Conservation (phyloP, 2,888 invertebrate species). For the Hemaris fuciformis region DNA sequence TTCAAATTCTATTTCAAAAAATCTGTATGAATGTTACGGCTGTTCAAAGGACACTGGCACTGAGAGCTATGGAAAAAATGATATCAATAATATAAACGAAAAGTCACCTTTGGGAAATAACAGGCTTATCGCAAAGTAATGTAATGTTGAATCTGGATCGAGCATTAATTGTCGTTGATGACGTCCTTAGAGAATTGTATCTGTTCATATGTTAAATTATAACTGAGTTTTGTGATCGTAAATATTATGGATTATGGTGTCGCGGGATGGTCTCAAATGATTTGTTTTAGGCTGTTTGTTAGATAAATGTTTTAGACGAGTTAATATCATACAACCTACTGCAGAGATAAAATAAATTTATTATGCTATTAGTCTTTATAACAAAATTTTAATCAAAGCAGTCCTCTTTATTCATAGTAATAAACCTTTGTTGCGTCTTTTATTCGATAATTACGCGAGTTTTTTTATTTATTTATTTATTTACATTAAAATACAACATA, state of each 20-base stretch:
- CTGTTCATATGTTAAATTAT: conserved; percentile 4
- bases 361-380: too few relatives aligned
- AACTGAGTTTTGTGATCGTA: conserved; percentile 2
- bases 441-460: too few relatives aligned
- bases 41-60: background rate
- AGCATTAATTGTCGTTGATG: conserved; percentile 8
- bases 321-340: background rate
- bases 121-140: conserved; percentile 10
- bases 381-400: too few relatives aligned
- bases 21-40: background rate
- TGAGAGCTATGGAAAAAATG: background rate
- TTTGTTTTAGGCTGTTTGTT: background rate
- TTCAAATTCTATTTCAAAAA: background rate
- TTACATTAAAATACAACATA: too few relatives aligned
- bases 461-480: too few relatives aligned
- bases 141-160: conserved; percentile 7
- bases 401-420: too few relatives aligned
- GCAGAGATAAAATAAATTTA: too few relatives aligned
- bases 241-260: background rate
- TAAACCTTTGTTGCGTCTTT: too few relatives aligned
- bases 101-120: conserved; percentile 13
- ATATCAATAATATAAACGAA: background rate
- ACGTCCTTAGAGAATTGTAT: background rate
- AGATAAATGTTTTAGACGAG: background rate
- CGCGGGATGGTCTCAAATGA: background rate